Base-by-base conservation (phyloP, 2,113 vertebrate species). In the Merops nubicus region DNA sequence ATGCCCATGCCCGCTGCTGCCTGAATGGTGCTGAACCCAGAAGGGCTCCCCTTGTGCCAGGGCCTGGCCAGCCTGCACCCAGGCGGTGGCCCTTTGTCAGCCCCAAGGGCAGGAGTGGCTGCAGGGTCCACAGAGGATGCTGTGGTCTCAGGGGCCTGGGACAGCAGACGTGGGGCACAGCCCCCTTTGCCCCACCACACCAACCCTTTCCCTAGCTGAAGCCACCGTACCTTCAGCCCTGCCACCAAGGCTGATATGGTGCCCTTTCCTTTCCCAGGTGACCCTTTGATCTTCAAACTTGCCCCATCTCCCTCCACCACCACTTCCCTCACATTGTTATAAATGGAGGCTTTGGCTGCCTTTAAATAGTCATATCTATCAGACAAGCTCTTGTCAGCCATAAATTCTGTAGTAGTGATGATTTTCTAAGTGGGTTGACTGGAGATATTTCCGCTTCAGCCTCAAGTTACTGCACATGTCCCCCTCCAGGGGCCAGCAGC, bases 351-450 rank as follows among this genome's bases (percentile, higher is more conserved):
- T 97, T 94, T 93, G 34, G 94, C 98, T 96, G 95, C 96, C 96
- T 97, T 98, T 98, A 97, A 98, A 97, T 96, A 97, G 96, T 97
- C 96, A 77, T 91, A 98, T 98, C 98, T 98, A 98, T 97, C 98
- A 98, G 97, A 98, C 95, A 97, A 97, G 96, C 97, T 88, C 96
- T 85, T 59, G 94, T 97, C 89, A 97, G 96, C 96, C 96, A 97
- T 98, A 98, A 98, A 98, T 98, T 97, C 96, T 95, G 83, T 56
- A 50, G 91, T 96, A 97, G 97, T 98, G 95, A 98, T 98, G 97
- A 97, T 97, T 98, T 98, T 97, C 97, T 98, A 98, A 98, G 96
- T 98, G 97, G 97, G 97, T 96, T 79, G 95, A 97, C 97, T 75
- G 79, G 87, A 97, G 97, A 98, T 98, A 97, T 98, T 98, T 98